Conservation (phyloP, 2,113 vertebrate species). For the Oryctolagus cuniculus region DNA sequence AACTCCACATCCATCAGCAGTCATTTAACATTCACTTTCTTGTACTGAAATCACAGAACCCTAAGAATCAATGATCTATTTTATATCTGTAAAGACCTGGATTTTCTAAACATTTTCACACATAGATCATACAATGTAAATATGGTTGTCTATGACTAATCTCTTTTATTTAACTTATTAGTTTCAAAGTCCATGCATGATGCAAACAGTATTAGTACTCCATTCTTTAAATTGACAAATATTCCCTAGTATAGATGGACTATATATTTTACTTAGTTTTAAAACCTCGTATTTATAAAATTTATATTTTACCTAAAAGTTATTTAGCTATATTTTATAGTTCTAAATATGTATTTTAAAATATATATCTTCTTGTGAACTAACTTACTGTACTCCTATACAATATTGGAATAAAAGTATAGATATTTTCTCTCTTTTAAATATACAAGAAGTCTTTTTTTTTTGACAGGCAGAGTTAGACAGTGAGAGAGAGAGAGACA, state of each 20-base stretch:
- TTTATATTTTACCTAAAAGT: neutral
- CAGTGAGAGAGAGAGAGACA: too few species aligned
- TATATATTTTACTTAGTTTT: neutral
- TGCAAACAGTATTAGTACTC: neutral
- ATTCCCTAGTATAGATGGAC: neutral
- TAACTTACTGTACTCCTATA: neutral
- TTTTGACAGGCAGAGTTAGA: too few species aligned
- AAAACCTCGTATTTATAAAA: neutral
- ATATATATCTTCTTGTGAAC: neutral
- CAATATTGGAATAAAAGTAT: neutral
- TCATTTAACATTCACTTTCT: neutral
- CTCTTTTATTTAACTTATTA: neutral
- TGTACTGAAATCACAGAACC: neutral
- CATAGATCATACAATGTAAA: neutral
- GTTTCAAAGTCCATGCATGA: neutral
- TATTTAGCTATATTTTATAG: neutral
- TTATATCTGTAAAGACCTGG: neutral
- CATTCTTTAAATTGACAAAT: neutral
- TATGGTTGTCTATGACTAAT: neutral
- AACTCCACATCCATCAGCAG: neutral
- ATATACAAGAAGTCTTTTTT: neutral
- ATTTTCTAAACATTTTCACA: neutral
- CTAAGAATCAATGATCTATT: neutral
- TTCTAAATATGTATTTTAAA: neutral
- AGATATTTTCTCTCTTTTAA: neutral